Evolutionary conservation across 2,888 invertebrate species (phyloP).

Genomic region (Matsumyia berberina): DNA sequence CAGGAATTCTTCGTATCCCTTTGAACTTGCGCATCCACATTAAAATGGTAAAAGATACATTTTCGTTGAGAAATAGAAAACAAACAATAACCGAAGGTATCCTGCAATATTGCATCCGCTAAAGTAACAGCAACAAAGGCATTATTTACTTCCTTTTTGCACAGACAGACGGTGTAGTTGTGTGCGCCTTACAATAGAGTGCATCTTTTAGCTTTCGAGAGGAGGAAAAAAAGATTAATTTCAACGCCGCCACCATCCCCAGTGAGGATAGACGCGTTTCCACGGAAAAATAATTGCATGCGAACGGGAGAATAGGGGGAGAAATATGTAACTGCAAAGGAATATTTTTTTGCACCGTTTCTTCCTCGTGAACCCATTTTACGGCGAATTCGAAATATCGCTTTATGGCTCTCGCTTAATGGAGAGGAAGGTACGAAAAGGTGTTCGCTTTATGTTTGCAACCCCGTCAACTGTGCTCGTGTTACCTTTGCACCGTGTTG

Average conservation of each 20-base stretch:
- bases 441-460: neutral
- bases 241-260: conserved; percentile 1
- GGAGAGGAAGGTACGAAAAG: neutral
- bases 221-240: conserved; percentile 29
- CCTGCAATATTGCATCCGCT: conserved; percentile 36
- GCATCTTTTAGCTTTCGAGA: conserved; percentile 28
- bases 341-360: neutral
- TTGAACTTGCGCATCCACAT: conserved; percentile 43
- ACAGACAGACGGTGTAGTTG: conserved; percentile 4
- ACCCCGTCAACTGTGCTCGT: neutral
- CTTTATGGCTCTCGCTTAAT: neutral
- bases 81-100: conserved; percentile 43
- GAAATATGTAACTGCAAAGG: neutral
- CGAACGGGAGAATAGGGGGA: neutral
- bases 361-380: neutral
- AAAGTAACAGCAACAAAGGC: conserved; percentile 39
- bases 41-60: conserved; percentile 55
- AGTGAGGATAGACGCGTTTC: conserved; percentile 21
- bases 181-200: conserved; percentile 1
- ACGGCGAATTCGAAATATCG: neutral
- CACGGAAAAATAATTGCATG: conserved; percentile 22
- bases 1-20: conserved; percentile 24
- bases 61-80: conserved; percentile 21
- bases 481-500: neutral
- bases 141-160: conserved; percentile 21